Conservation (phyloP, 2,888 invertebrate genomes). For the Empis stercorea region DNA sequence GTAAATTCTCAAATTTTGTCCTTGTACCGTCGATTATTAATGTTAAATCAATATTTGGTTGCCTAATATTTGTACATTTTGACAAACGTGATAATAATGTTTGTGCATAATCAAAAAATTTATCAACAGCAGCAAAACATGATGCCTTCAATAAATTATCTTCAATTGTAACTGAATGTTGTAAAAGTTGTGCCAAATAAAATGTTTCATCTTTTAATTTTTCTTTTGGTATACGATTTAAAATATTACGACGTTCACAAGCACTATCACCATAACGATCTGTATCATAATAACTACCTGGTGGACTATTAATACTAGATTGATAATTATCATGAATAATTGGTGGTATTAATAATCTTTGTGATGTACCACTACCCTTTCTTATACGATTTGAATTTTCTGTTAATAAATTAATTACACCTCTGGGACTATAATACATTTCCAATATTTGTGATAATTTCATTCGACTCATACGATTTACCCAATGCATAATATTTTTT, state of each 20-base stretch:
- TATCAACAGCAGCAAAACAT: slow-evolving; percentile 37
- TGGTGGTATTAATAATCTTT: slow-evolving; percentile 26
- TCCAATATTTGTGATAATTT: slow-evolving; percentile 50
- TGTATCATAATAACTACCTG: slow-evolving; percentile 1
- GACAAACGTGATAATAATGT: slow-evolving; percentile 21
- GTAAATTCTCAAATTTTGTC: slow-evolving; percentile 42
- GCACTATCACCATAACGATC: slow-evolving; percentile 10
- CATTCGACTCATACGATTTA: slow-evolving; percentile 38
- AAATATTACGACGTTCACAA: slow-evolving; percentile 14
- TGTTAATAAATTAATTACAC: slow-evolving; percentile 42
- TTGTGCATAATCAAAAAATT: slow-evolving; percentile 42
- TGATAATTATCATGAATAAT: neutral
- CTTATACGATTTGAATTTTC: slow-evolving; percentile 46
- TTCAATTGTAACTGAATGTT: slow-evolving; percentile 16
- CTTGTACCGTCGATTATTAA: slow-evolving; percentile 47
- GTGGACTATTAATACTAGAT: no score
- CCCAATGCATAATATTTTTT: slow-evolving; percentile 40
- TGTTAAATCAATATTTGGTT: slow-evolving; percentile 41
- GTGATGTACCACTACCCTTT: slow-evolving; percentile 17
- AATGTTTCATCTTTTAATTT: slow-evolving; percentile 26
- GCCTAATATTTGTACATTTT: slow-evolving; percentile 10
- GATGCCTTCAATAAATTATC: slow-evolving; percentile 39
- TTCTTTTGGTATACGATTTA: slow-evolving; percentile 13
- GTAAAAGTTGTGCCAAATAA: slow-evolving; percentile 25
- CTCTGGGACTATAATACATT: slow-evolving; percentile 54